Evolutionary conservation across 2,797 vertebrate species (phyloP), one percentile per base, ranked within the genome.

Genomic region (Poeciliopsis presidionis): DNA sequence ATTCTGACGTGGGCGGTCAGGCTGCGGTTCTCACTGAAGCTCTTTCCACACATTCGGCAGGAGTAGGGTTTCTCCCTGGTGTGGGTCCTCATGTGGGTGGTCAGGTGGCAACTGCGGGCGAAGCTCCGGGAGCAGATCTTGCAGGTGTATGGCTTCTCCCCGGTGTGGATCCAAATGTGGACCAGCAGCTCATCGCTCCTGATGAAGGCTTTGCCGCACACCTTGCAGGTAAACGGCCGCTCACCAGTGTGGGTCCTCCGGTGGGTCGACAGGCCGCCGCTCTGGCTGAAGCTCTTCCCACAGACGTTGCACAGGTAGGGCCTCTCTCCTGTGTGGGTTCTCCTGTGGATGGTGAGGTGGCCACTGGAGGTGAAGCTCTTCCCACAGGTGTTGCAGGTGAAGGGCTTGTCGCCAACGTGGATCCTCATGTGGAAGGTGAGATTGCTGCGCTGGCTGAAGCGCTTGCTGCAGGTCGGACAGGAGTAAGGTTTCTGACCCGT

Each of bases 371-470:
- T 49, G 70, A 72, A 72, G 45, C 43, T 46, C 43, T 33, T 72
- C 12, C 70, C 28, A 16, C 70, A 72, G 28, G 45, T 49, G n/a
- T 16, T 72, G 28, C 70, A 72, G 70, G 45, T 49, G 46, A 47
- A 72, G n/a, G 70, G 45, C 25, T 72, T 73, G 11, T 73, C 49
- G 5, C 22, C 72, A 3, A 47, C 22, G 13, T 73, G 72, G 49
- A 73, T 55, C 49, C 49, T 55, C 72, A 73, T 55, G 72, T 73
- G 72, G 33, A 73, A 53, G 72, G 33, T 73, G 9, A 73, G 49
- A 11, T 53, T 55, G 72, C 72, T 73, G 9, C 22, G 72, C 51
- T 73, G 72, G 49, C 49, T 57, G 72, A 73, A 73, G 36, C 33
- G 49, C 6, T 55, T 55, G 11, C 72, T 33, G 8, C 72, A 73